Conservation (phyloP, 2,888 invertebrate genomes). For the Apoda limacodes region DNA sequence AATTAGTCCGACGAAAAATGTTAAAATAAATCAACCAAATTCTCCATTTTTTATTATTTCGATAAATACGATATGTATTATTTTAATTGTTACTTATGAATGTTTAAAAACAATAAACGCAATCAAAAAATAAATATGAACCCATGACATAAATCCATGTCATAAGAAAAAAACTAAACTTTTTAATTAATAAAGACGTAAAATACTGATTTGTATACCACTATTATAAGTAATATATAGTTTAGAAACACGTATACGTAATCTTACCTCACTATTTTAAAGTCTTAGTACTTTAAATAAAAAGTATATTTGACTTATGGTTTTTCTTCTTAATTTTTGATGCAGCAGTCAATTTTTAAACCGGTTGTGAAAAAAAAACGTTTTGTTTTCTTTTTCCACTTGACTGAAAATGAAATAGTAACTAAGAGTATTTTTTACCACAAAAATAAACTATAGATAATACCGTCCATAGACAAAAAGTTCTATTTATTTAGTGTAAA, state of each 20-base stretch:
- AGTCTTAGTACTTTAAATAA: slow-evolving; percentile 22
- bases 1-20: too few relatives aligned
- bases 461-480: slow-evolving; percentile 59
- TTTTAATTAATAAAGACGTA: neutral
- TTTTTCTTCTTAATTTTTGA: slow-evolving; percentile 8
- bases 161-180: too few relatives aligned
- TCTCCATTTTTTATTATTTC: too few relatives aligned
- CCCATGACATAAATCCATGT: too few relatives aligned
- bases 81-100: too few relatives aligned
- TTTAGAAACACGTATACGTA: slow-evolving; percentile 72
- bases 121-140: too few relatives aligned
- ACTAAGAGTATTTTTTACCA: slow-evolving; percentile 54
- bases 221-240: slow-evolving; percentile 27
- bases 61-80: too few relatives aligned
- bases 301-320: slow-evolving; percentile 6
- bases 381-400: slow-evolving; percentile 24
- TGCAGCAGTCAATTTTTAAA: slow-evolving; percentile 33
- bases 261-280: slow-evolving; percentile 70
- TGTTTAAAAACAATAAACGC: too few relatives aligned
- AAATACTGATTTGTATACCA: slow-evolving; percentile 36
- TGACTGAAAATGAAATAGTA: slow-evolving; percentile 50
- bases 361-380: slow-evolving; percentile 41
- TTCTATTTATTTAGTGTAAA: slow-evolving; percentile 56
- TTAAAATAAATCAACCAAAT: too few relatives aligned
- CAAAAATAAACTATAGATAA: slow-evolving; percentile 38